phyloP scores from a whole-genome alignment of 2,888 invertebrate species.

The Agrotis segetum region DNA sequence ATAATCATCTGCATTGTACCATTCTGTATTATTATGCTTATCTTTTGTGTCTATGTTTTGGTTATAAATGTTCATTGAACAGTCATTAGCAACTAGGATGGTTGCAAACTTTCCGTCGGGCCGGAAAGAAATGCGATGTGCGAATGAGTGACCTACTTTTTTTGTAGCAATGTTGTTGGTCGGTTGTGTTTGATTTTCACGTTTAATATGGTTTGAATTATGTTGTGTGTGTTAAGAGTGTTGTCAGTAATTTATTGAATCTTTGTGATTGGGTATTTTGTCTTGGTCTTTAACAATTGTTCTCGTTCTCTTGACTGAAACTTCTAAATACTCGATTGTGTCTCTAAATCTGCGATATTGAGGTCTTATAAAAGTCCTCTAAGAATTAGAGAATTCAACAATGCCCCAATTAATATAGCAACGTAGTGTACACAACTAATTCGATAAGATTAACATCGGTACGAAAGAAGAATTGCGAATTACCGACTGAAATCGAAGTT shows the following conservation, averaged over 20 bases:
- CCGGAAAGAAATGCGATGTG: constrained; percentile 31
- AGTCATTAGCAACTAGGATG: background rate
- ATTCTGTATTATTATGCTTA: constrained; percentile 28
- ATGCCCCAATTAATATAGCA: background rate
- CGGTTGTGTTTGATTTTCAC: constrained; percentile 21
- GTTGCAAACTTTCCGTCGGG: background rate
- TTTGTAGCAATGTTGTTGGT: constrained; percentile 20
- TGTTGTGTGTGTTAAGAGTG: background rate
- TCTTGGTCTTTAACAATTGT: background rate
- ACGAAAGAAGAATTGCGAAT: background rate
- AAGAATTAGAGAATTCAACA: no score
- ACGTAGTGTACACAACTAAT: background rate
- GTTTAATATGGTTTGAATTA: constrained; percentile 24
- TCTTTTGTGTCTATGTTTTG: constrained; percentile 34
- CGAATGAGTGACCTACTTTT: constrained; percentile 33
- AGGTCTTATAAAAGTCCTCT: no score
- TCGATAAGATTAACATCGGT: background rate
- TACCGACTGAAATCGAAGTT: background rate
- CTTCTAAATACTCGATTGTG: background rate
- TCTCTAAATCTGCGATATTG: no score
- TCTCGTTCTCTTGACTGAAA: background rate
- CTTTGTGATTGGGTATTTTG: background rate
- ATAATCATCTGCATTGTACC: constrained; percentile 28
- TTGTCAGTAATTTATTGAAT: background rate
- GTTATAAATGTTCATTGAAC: constrained; percentile 20